Evolutionary conservation across 2,797 vertebrate species (phyloP).

Genomic region (Syndactyla subalaris): DNA sequence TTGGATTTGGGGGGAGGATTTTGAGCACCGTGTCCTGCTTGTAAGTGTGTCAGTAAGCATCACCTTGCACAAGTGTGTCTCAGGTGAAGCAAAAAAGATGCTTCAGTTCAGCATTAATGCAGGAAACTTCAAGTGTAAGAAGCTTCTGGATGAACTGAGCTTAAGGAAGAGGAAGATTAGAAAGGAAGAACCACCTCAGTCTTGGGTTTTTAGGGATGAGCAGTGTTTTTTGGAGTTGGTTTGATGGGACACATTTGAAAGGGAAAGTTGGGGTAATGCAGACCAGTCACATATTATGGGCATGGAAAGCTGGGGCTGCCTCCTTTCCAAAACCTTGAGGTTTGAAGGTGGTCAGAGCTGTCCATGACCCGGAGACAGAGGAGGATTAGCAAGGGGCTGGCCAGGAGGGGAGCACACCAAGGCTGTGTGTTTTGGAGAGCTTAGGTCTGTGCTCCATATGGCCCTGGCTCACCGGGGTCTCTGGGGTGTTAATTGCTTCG

Average conservation of each 20-base stretch:
- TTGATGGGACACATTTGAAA: not conserved
- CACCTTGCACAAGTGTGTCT: not conserved
- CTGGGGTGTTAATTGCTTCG: not conserved
- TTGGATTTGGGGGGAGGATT: not conserved
- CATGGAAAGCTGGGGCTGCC: rapidly evolving
- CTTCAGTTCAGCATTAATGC: not conserved
- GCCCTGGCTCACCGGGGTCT: not conserved
- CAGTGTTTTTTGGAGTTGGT: not conserved
- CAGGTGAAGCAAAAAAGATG: not conserved
- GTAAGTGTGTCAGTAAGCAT: not conserved
- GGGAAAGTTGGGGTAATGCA: not conserved
- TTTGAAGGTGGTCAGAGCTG: not conserved
- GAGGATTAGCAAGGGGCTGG: not conserved
- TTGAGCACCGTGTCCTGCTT: not conserved
- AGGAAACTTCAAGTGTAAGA: not conserved
- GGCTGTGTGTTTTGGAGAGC: not conserved
- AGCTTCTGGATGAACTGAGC: not conserved
- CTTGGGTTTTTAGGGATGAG: not conserved
- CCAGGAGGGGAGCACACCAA: not conserved
- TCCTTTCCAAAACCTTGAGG: not conserved
- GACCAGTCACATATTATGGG: rapidly evolving
- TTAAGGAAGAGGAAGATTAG: not conserved
- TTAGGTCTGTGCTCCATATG: not conserved
- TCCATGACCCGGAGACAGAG: not conserved
- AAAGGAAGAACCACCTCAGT: not conserved